Conservation (phyloP, 2,113 vertebrate species). For the Zosterops japonicus region DNA sequence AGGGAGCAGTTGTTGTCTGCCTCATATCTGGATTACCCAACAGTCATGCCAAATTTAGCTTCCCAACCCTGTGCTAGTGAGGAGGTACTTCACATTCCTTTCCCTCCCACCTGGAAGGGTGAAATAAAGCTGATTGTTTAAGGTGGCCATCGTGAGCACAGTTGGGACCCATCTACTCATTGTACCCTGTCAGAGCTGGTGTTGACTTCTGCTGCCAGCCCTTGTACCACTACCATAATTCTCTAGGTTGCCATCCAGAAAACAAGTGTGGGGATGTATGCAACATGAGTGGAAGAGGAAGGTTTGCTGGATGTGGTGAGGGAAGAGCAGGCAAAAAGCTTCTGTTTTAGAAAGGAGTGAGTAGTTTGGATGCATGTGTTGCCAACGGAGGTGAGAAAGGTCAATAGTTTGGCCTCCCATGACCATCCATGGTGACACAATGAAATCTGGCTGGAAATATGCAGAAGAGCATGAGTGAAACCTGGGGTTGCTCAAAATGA, state of each 20-base stretch:
- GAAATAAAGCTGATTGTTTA: neutral
- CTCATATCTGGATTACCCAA: neutral
- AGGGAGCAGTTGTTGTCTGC: neutral
- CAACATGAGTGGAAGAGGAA: neutral
- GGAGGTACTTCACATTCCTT: neutral
- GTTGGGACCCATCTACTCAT: neutral
- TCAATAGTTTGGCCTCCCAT: neutral
- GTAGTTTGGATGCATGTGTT: neutral
- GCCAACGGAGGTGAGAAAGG: rapidly evolving
- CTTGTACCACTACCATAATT: neutral
- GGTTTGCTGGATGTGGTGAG: neutral
- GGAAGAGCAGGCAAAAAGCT: neutral
- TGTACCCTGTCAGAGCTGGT: neutral
- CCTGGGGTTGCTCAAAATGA: neutral
- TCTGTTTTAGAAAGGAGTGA: neutral
- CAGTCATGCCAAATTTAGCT: neutral
- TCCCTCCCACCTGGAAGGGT: neutral
- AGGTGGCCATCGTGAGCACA: neutral
- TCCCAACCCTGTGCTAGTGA: neutral
- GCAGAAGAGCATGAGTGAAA: neutral
- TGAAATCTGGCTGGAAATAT: neutral
- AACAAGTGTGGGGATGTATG: neutral
- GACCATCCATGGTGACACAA: neutral
- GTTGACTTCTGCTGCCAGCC: neutral
- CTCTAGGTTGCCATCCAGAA: neutral